Conservation (phyloP, 2,797 vertebrate genomes). For the Dipus sagitta region DNA sequence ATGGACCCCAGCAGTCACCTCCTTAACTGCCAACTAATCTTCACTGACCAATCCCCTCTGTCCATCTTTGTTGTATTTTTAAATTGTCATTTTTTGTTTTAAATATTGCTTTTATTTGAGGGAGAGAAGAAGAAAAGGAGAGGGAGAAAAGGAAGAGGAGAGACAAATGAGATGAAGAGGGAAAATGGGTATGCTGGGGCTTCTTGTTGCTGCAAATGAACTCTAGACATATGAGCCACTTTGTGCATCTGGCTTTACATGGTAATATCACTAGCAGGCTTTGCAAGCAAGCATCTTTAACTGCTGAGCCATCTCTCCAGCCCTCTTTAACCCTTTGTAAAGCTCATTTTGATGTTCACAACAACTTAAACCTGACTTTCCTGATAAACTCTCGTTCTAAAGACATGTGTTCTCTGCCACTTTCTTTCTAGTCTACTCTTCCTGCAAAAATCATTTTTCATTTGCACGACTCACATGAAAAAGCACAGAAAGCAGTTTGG, state of each 20-base stretch:
- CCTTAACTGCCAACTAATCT: background rate
- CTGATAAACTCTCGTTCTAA: background rate
- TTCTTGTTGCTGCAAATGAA: no score
- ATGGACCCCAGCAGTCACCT: background rate
- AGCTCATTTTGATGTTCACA: background rate
- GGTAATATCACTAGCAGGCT: no score
- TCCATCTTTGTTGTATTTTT: background rate
- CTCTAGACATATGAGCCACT: no score
- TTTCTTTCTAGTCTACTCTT: background rate
- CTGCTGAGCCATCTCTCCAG: no score
- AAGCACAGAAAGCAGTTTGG: background rate
- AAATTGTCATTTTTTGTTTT: no score
- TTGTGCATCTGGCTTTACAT: no score
- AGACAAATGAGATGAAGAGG: no score
- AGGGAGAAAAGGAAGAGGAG: no score
- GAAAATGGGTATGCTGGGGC: no score
- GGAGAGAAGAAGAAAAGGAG: no score
- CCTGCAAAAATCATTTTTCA: background rate
- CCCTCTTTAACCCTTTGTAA: background rate
- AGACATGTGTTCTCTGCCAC: background rate
- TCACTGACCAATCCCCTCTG: background rate
- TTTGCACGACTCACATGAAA: background rate
- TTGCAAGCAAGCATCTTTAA: no score
- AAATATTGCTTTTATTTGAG: no score
- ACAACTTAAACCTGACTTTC: conserved; percentile 27